Base-by-base conservation (phyloP, 2,888 invertebrate species). In the Eubasilissa splendida region DNA sequence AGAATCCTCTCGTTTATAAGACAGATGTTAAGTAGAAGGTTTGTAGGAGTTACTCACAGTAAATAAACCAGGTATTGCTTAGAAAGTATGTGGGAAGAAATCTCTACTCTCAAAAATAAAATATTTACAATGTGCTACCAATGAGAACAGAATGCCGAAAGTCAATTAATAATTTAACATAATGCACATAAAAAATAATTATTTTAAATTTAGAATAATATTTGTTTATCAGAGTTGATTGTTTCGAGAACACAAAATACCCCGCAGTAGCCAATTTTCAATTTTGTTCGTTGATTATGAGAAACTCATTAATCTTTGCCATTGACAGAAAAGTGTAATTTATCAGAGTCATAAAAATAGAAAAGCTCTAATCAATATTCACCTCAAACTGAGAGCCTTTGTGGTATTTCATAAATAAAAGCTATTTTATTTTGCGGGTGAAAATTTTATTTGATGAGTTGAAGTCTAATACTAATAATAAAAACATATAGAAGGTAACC, bases 281-380 rank as follows among this genome's bases (percentile, higher is more conserved):
- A 60, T 65, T n/a, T 73, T 59, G 78, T 42, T 52, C 70, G 71
- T 78, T 78, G 78, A 78, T 78, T 78, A 78, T 63, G 73, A 63
- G 63, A 78, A 78, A 78, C 71, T 59, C 71, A 78, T 78, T 78
- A 73, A 78, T 78, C 78, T 78, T 78, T 78, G 78, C 78, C 78
- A 78, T 78, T 73, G 78, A 78, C 73, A 78, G 71, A 73, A 78
- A 78, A 78, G 78, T 73, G 78, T 78, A 78, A 78, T 78, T 78
- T 78, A 78, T 78, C 78, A 78, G 71, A 78, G 78, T 73, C 70
- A 60, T 70, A 78, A 73, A 78, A 78, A 78, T 78, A 77, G 78
- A 78, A 73, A 10, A 70, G 60, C 74, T 59, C 42, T 59, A 42
- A 74, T 59, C 74, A 74, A 74, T 74, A 74, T 59, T 74, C 74